A percentile compares a stretch with the other conserved stretches of the same genome.
phyloP scores from a whole-genome alignment of 2,113 vertebrate genomes.

The Thalassarche chlororhynchos region DNA sequence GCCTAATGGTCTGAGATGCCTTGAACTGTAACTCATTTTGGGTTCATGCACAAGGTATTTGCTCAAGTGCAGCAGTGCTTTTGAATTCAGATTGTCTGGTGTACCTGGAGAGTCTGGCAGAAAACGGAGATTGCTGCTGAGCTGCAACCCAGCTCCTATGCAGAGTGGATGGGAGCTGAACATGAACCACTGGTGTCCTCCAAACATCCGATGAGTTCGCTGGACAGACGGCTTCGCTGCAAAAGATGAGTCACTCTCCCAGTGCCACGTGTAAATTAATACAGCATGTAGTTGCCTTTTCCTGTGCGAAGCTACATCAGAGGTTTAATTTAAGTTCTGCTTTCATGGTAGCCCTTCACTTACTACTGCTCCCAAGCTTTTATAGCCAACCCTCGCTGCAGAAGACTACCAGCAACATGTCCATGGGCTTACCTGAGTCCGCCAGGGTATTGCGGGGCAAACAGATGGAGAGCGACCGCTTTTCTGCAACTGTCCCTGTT shows the following conservation, averaged over 20 bases:
- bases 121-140: not conserved
- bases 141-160: not conserved
- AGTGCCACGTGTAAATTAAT: too few relatives aligned
- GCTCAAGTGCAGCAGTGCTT: not conserved
- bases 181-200: accelerated
- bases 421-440: accelerated
- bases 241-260: not conserved
- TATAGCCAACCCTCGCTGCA: not conserved
- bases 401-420: not conserved
- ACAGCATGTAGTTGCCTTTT: not conserved
- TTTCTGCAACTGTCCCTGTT: not conserved
- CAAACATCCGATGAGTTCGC: not conserved
- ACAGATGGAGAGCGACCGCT: not conserved
- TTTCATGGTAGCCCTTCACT: not conserved
- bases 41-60: accelerated
- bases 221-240: not conserved
- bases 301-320: not conserved
- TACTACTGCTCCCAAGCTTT: not conserved
- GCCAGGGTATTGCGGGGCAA: accelerated
- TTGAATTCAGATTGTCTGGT: accelerated
- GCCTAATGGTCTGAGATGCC: not conserved
- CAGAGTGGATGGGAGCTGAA: accelerated
- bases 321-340: not conserved
- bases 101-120: too few relatives aligned
- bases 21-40: accelerated